phyloP scores from a whole-genome alignment of 2,113 vertebrate species.

The Lasiurus borealis region DNA sequence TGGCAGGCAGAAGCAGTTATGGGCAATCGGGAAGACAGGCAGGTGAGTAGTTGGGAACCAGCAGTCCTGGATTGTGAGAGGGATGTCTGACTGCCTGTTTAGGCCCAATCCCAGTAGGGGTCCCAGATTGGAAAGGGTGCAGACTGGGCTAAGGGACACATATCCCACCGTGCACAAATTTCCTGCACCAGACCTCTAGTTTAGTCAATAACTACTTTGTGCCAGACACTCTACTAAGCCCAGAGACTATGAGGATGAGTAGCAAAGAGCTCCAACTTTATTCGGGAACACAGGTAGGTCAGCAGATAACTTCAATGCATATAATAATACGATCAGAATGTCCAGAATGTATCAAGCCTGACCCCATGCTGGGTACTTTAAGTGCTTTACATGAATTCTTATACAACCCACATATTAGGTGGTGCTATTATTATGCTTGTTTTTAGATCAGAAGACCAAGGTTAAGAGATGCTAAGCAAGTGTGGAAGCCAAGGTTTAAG shows the following conservation, averaged over 20 bases:
- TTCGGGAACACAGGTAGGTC: not conserved
- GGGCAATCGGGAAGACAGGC: no score
- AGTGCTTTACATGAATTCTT: slow-evolving; percentile 5
- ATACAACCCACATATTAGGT: not conserved
- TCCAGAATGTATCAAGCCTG: not conserved
- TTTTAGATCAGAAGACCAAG: slow-evolving; percentile 22
- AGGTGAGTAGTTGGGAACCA: no score
- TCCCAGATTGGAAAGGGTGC: no score
- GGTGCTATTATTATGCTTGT: not conserved
- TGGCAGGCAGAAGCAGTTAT: no score
- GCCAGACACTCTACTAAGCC: not conserved
- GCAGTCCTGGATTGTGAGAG: no score
- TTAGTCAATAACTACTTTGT: not conserved
- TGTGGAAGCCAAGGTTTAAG: not conserved
- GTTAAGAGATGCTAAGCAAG: not conserved
- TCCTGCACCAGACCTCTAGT: no score
- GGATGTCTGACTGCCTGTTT: no score
- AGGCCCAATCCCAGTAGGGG: no score
- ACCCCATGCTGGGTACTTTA: not conserved
- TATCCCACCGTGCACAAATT: no score
- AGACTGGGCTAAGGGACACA: no score
- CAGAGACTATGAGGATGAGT: not conserved
- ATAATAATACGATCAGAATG: not conserved
- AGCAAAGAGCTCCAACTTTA: not conserved
- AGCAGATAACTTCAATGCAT: not conserved